Percentiles rank a stretch among this genome's conserved stretches.
Evolutionary conservation across 30 jellyfish, hydroid and myxozoan genomes (phyloP).

Genomic region (Morbakka virulenta): DNA sequence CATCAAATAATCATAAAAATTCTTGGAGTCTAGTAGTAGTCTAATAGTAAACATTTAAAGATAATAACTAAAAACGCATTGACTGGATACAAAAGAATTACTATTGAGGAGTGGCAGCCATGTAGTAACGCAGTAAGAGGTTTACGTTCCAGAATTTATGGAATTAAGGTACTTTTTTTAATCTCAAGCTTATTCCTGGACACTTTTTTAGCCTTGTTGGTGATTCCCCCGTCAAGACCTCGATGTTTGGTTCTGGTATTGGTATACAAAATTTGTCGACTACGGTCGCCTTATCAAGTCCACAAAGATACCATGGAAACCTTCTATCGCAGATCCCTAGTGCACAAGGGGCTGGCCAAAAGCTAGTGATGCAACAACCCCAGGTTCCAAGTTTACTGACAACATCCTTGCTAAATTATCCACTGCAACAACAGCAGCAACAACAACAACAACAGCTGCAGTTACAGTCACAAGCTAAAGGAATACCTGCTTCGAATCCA

Average conservation of each 20-base stretch:
- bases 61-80: too few species aligned
- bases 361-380: neutral
- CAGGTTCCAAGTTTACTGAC: neutral
- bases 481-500: neutral
- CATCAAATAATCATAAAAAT: too few species aligned
- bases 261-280: neutral
- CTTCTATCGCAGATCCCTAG: neutral
- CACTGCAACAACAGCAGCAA: constrained; percentile 35
- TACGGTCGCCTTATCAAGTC: neutral
- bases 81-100: too few species aligned
- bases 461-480: neutral
- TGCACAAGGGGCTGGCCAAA: neutral
- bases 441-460: constrained; percentile 41
- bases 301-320: neutral
- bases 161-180: too few species aligned
- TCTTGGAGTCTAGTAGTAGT: too few species aligned
- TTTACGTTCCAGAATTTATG: too few species aligned
- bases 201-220: neutral
- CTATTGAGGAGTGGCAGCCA: too few species aligned
- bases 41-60: too few species aligned
- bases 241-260: neutral
- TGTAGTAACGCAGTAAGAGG: too few species aligned
- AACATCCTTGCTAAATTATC: neutral
- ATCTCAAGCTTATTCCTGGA: too few species aligned
- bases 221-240: neutral